Base-by-base conservation (phyloP, 2,888 invertebrate species). In the Zaprionus lineosus region DNA sequence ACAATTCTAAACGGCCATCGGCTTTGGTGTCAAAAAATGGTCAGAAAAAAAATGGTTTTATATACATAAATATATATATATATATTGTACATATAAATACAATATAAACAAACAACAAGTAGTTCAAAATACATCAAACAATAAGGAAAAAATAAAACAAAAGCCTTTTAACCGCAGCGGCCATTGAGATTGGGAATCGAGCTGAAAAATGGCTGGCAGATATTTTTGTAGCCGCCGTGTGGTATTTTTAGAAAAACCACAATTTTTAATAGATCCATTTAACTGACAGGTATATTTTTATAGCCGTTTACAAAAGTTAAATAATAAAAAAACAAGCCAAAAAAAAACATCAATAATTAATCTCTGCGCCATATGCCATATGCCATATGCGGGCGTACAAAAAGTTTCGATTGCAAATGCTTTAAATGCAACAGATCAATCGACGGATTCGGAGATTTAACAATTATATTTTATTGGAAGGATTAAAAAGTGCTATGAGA, bases 201-300 rank as follows among this genome's bases (percentile, higher is more conserved):
- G 40, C 60, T 40, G 44, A 56, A 50, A 59, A 47, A 40, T 53
- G 58, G 11, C 77, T 63, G 52, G 40, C 73, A 68, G 63, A 55
- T 53, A 46, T 43, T 67, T 55, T 51, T 21, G 34, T 50, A 36
- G 15, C 15, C 43, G 41, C 31, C 56, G 53, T 28, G 26, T 64
- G 24, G 37, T 84, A 72, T 79, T 74, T 84, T 68, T 82, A 84
- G 78, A 77, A 74, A 77, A 82, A 37, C 65, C 71, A 59, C 84
- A 66, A 59, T 59, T 73, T 77, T 76, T 81, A 70, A 84, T 76
- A 76, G 77, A 63, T 41, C 69, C 60, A 69, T 81, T 73, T 71
- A 74, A 61, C 50, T 71, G 85, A 59, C 74, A 65, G 63, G 62
- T 84, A 83, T 79, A 84, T 79, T 84, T 82, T 77, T 78, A 71